Evolutionary conservation across 2,797 vertebrate species (phyloP), one percentile per base, ranked within the genome.

Genomic region (Microctenopoma steveboyesi): DNA sequence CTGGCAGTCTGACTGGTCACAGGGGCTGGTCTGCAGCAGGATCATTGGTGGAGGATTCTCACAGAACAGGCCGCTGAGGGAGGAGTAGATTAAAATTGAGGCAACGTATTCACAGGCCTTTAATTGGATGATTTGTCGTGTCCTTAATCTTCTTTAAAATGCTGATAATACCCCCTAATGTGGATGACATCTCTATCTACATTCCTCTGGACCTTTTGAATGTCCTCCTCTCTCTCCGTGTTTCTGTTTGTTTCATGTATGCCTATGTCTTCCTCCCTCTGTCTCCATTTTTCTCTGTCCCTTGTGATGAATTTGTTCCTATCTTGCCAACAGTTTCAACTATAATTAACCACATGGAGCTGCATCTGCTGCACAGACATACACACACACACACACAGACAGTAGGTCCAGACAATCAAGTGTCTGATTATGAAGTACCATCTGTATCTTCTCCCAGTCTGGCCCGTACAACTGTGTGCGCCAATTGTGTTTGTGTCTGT

Each of bases 11-110:
- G 95, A 94, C 60, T 98, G 94, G 86, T 99, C 97, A 0, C 97
- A 99, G 0, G 97, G 97, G 86, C 97, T 99, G 2, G 97, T 98
- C 92, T 98, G 97, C 68, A 98, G 96, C 86, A 98, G 89, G 81
- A 98, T 96, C 97, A 98, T 98, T 16, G 97, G 97, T 0, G 96
- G 97, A 4, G 96, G 95, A 42, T 96, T 96, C 92, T 99, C 96
- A 4, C 97, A 99, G 87, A 97, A 94, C 18, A 95, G 92, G 8
- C 97, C 97, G 0, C 97, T 99, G 90, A 51, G 33, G 57, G 27
- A 49, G 12, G 43, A 61, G 48, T 2, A 43, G 60, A 67, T 71
- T 27, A 61, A 40, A 78, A 49, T 78, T 46, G 48, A 49, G 70
- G 56, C 66, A 37, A 83, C 37, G 71, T 70, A 76, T 72, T 79